Conservation (phyloP, 2,888 invertebrate genomes). For the Idaea straminata region DNA sequence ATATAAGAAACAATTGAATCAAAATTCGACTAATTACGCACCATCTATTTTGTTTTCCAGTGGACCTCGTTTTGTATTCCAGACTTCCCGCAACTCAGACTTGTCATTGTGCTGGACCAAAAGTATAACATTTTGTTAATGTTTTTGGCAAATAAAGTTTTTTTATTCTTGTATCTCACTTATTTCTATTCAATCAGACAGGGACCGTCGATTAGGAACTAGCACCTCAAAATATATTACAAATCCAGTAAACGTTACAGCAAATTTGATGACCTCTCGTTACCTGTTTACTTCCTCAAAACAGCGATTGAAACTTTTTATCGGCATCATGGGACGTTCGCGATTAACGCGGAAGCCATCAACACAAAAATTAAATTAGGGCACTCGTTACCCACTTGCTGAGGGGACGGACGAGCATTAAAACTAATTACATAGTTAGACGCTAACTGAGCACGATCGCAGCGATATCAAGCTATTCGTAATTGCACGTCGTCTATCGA, state of each 20-base stretch:
- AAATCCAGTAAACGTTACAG: background rate
- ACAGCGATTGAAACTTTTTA: conserved; percentile 46
- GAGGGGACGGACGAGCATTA: conserved; percentile 49
- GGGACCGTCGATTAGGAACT: background rate
- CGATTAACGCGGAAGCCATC: conserved; percentile 43
- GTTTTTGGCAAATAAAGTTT: no score
- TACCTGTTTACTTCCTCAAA: conserved; percentile 38
- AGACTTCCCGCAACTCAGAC: no score
- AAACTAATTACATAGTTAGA: conserved; percentile 62
- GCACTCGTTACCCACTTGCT: conserved; percentile 36
- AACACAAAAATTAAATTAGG: conserved; percentile 11
- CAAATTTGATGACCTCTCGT: background rate
- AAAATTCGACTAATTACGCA: no score
- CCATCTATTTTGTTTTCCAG: no score
- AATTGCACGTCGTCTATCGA: conserved; percentile 4
- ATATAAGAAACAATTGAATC: no score
- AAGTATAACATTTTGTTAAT: no score
- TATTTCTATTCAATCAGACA: no score
- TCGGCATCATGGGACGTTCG: conserved; percentile 38
- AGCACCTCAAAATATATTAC: background rate
- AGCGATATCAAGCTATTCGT: conserved; percentile 29
- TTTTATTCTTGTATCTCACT: no score
- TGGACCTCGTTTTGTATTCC: no score
- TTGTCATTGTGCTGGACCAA: no score
- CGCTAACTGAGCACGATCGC: conserved; percentile 13